Evolutionary conservation across 2,797 vertebrate genomes (phyloP).

Genomic region (Gallinago stenura): DNA sequence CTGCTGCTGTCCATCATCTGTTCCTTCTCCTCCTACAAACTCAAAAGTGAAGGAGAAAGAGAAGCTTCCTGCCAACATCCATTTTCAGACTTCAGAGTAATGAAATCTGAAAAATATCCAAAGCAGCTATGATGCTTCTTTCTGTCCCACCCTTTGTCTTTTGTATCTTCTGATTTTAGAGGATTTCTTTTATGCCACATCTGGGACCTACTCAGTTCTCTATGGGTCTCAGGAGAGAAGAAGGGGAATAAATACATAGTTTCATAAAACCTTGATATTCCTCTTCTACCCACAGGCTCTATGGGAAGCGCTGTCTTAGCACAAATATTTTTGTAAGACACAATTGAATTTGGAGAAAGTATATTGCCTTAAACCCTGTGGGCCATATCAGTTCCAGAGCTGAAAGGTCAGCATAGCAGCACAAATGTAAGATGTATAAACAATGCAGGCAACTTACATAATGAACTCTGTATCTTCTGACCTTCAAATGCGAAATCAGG

Average conservation of each 20-base stretch:
- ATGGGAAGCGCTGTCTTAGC: not conserved
- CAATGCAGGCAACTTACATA: not conserved
- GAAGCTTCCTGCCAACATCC: slow-evolving; percentile 15
- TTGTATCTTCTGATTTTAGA: not conserved
- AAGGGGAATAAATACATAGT: not conserved
- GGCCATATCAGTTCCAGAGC: not conserved
- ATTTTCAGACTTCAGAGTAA: slow-evolving; percentile 23
- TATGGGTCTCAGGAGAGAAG: not conserved
- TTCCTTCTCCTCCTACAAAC: slow-evolving; percentile 46
- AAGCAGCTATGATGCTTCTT: not conserved
- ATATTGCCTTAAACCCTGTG: not conserved
- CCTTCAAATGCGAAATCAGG: not conserved
- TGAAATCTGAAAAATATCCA: not conserved
- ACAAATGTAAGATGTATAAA: not conserved
- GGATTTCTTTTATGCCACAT: not conserved
- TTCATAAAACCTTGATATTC: not conserved
- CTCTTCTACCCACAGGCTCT: not conserved
- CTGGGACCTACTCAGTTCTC: not conserved
- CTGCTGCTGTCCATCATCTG: slow-evolving; percentile 43
- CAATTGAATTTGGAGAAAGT: not conserved
- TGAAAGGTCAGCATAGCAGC: slow-evolving; percentile 5
- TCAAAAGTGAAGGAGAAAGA: not conserved
- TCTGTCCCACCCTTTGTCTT: not conserved
- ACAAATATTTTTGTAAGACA: not conserved
- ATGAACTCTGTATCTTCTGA: not conserved